A percentile compares a stretch with the other conserved stretches of the same genome.
Evolutionary conservation across 2,797 vertebrate genomes (phyloP).

Genomic region (Clarias laeviceps): DNA sequence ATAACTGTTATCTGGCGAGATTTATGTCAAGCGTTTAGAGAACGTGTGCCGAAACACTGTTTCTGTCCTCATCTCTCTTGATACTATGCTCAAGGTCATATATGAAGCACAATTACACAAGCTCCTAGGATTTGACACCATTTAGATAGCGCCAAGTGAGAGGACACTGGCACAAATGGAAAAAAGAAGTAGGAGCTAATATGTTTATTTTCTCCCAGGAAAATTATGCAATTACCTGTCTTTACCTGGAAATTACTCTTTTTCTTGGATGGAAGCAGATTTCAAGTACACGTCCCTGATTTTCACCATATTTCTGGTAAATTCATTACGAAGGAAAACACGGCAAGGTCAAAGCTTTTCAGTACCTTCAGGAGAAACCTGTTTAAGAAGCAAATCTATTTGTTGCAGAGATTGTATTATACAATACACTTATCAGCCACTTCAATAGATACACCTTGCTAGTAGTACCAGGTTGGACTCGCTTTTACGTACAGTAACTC

Average conservation of each 20-base stretch:
- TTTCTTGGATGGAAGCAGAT: not conserved
- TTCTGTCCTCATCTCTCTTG: constrained; percentile 36
- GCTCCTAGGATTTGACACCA: constrained; percentile 41
- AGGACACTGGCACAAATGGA: constrained; percentile 57
- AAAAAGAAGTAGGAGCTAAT: constrained; percentile 27
- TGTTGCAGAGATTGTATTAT: not conserved
- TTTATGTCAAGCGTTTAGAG: constrained; percentile 17
- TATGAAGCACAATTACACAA: constrained; percentile 38
- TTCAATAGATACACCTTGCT: too few species aligned
- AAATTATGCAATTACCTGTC: not conserved
- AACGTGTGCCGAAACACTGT: constrained; percentile 20
- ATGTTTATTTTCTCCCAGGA: not conserved
- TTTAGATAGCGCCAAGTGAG: constrained; percentile 60
- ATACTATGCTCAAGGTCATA: constrained; percentile 43
- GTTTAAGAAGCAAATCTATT: not conserved
- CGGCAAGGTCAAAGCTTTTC: not conserved
- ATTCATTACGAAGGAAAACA: not conserved
- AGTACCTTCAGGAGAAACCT: not conserved
- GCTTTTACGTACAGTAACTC: too few species aligned
- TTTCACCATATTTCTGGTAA: not conserved
- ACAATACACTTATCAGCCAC: too few species aligned
- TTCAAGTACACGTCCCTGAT: not conserved
- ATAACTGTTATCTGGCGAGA: not conserved
- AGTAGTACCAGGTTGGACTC: too few species aligned
- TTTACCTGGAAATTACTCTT: not conserved